Base-by-base conservation (phyloP, 2,888 invertebrate species). In the Gonocerus acuteangulatus region DNA sequence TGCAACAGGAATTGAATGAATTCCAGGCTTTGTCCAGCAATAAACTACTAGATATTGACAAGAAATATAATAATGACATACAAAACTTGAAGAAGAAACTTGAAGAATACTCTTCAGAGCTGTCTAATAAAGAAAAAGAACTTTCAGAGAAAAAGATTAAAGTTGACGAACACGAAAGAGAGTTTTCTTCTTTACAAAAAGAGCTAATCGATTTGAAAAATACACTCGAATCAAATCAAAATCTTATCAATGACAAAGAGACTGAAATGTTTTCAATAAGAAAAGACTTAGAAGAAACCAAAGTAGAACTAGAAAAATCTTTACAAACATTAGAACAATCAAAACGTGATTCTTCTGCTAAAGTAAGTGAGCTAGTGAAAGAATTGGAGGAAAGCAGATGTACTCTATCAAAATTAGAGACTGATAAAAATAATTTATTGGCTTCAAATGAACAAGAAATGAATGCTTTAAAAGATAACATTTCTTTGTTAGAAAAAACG, bases 81-180 rank as follows among this genome's bases (percentile, higher is more conserved):
- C 65, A 16, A 72, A 74, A 67, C 67, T 67, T 32, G 63, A 61
- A 64, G 73, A 74, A 62, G 69, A 72, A 62, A 51, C 45, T 73
- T 4, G 70, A 70, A 13, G 70, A 72, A 44, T 68, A 69, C 32
- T 70, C 72, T 48, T 66, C 70, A 60, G 68, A 72, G 16, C 21
- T 61, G 15, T 23, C 56, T 21, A 39, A 48, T 23, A 56, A 56
- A 27, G 57, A 48, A 36, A 39, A 49, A 44, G 56, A 61, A 61
- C 32, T 61, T 15, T 48, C 61, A 2, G 42, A 61, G 48, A 36
- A 48, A 18, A 61, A 56, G 48, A 48, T 57, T 32, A 57, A 57
- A 61, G 34, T 21, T 21, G 61, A 56, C 23, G 56, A 56, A 15
- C 48, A 49, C 23, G 48, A 57, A 48, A 47, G 36, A 22, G 57